Percentiles rank a stretch among this genome's conserved stretches.
Evolutionary conservation across 1,140 invertebrate genomes (phyloP).

Genomic region (Aplysia californica): DNA sequence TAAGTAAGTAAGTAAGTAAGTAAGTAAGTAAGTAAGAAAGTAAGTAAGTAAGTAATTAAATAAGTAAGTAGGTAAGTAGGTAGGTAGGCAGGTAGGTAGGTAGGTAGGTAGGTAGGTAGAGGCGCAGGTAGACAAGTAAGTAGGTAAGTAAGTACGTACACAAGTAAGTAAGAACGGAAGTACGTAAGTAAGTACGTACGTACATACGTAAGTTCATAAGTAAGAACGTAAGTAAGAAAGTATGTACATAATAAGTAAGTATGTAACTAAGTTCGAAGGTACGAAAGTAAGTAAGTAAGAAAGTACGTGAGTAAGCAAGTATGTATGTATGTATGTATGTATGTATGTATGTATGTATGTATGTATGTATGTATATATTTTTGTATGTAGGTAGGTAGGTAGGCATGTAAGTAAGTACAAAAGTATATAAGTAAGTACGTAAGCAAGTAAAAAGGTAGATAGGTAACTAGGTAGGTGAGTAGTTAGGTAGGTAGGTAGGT

Average conservation of each 20-base stretch:
- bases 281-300: background rate
- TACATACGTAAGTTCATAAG: background rate
- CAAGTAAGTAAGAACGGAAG: background rate
- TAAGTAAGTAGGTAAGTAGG: background rate
- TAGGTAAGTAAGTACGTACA: background rate
- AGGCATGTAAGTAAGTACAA: background rate
- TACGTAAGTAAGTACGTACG: background rate
- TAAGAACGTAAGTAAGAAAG: background rate
- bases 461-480: background rate
- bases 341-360: background rate
- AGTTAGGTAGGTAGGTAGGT: background rate
- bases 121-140: background rate
- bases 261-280: background rate
- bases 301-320: background rate
- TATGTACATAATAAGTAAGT: background rate
- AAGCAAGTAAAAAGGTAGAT: background rate
- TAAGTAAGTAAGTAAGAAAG: background rate
- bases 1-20: background rate
- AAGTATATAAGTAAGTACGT: background rate
- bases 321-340: background rate
- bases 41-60: background rate
- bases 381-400: background rate
- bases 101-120: background rate
- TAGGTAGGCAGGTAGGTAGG: background rate
- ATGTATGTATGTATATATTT: background rate